A percentile compares a stretch with the other conserved stretches of the same genome.
These are phyloP conservation scores for Pan paniscus DNA, from an alignment of 2,113 vertebrate species.

Conservation along the genomic window DNA sequence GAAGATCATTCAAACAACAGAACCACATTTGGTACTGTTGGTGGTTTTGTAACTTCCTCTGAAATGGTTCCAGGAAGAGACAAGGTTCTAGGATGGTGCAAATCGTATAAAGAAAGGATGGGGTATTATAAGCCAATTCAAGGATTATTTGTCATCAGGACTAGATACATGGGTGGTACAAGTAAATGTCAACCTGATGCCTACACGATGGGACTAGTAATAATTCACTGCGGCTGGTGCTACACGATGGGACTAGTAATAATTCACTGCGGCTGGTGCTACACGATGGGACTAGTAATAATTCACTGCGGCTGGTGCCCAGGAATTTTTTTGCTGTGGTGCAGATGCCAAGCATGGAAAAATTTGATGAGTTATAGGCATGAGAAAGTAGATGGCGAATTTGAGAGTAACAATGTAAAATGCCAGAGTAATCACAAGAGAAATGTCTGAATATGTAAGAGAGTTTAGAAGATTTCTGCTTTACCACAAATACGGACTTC, in stretches of 20 bases:
- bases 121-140: neutral
- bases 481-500: neutral
- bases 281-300: conserved; percentile 43
- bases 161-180: neutral
- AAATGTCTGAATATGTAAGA: neutral
- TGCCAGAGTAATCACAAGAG: conserved; percentile 47
- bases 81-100: conserved; percentile 44
- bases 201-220: conserved; percentile 34
- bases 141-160: conserved; percentile 51
- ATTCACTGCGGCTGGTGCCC: conserved; percentile 16
- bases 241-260: conserved; percentile 40
- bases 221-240: conserved; percentile 21
- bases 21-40: neutral
- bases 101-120: conserved; percentile 14
- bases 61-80: conserved; percentile 53
- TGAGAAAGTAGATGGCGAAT: conserved; percentile 1
- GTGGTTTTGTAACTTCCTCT: conserved; percentile 62
- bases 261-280: neutral
- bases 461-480: neutral
- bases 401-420: conserved; percentile 24
- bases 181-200: conserved; percentile 54
- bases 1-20: neutral
- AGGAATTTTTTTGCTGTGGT: conserved; percentile 13
- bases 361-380: conserved; percentile 14
- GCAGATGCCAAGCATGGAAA: conserved; percentile 54